Base-by-base conservation (phyloP, 2,888 invertebrate genomes). In the Cerastis rubricosa region DNA sequence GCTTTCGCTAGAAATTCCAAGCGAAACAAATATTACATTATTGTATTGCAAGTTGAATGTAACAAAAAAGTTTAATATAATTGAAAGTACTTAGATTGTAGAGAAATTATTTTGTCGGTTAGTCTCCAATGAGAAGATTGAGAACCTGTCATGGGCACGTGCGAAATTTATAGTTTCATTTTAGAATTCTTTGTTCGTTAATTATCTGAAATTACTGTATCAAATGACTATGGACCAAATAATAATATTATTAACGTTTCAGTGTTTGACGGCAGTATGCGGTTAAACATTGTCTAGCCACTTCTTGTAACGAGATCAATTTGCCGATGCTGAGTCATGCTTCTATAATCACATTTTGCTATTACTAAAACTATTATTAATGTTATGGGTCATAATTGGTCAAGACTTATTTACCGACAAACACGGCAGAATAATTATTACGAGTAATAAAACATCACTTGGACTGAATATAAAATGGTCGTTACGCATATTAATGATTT, bases 361-460 rank as follows among this genome's bases (percentile, higher is more conserved):
- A 76, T 75, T 74, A 74, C 63, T 65, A 57, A 74, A 76, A 80
- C 67, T 65, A 75, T 71, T 85, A 83, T 87, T 85, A 70, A 69
- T 40, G 63, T 74, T 78, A 73, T 67, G 25, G 63, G 35, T 74
- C 57, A 63, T 73, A 72, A 70, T 63, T 76, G 35, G 61, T 59
- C 69, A 76, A 74, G 45, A 66, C 61, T 66, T 57, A 80, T 74
- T 66, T 74, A 47, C 76, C 59, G 66, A 67, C 74, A 71, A 69
- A 66, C 71, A 72, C 69, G 61, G 63, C 80, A 19, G 73, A 74
- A 67, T 80, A 76, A 85, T 87, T 83, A 85, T 87, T 83, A 79
- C 35, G 12, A 73, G 83, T 78, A 76, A 84, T 82, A 87, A 83
- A 81, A 87, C 63, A 78, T 80, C 77, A 77, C 81, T 76, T 69